Evolutionary conservation across 2,888 invertebrate genomes (phyloP), one percentile per base, ranked within the genome.

Genomic region (Apodemia duryi): DNA sequence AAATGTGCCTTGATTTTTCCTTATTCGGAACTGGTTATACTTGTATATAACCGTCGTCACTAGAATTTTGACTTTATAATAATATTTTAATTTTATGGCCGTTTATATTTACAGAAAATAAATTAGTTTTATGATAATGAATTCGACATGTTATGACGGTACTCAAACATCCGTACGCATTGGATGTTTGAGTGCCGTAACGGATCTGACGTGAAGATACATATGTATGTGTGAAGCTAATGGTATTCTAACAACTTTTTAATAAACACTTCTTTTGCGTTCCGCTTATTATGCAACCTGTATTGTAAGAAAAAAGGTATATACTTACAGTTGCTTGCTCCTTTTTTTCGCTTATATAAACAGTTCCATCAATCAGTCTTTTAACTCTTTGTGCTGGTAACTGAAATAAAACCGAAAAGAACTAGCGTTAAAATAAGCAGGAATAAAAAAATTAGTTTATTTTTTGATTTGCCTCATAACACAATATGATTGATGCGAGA

Each of bases 331-430:
- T 21, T n/a, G 61, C 21, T 11, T 61, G 28, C 13, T 38, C 38
- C 43, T 2, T 61, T 43, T 61, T 61, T 43, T 61, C 61, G 11
- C 43, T 38, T 13, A 61, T 38, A 38, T n/a, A 35, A 61, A 61
- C 28, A 10, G n/a, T 38, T 41, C 61, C 61, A 61, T 61, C 61
- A 2, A 43, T 21, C 7, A 43, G 38, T 38, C 61, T 41, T 61
- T 61, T 61, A 2, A 41, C 61, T 43, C 61, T 61, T 21, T 28
- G n/a, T 3, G 10, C 41, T 38, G 61, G 21, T 28, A 38, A 28
- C 61, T 61, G 38, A 9, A 61, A 61, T 43, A 11, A 43, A 43
- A 11, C 4, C 11, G 1, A 43, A 43, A 4, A 43, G 43, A 7
- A 21, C 21, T 43, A 43, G 4, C 13, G 11, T 43, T 11, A 11